Conservation (phyloP, 2,113 vertebrate species). For the Bos javanicus region DNA sequence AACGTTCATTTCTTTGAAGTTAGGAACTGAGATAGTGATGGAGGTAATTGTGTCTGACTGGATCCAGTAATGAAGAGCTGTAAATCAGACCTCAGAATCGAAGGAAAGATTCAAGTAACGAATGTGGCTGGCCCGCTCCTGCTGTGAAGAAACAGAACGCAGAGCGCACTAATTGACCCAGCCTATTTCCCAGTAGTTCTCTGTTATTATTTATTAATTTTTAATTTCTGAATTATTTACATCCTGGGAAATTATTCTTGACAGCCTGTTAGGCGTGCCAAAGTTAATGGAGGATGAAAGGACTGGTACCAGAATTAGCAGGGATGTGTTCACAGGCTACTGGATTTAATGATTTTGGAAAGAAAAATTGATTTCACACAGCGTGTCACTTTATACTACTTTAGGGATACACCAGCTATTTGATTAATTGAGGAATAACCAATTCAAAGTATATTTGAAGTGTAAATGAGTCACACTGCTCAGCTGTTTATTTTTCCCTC, state of each 20-base stretch:
- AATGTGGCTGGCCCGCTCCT: conserved; percentile 83
- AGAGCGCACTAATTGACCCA: conserved; percentile 94
- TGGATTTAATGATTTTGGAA: conserved; percentile 90
- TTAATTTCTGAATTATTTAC: conserved; percentile 99
- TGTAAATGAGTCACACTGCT: conserved; percentile 86
- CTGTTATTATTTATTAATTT: conserved; percentile 99
- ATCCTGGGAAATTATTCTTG: conserved; percentile 88
- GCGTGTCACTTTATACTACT: conserved; percentile 89
- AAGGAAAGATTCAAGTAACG: conserved; percentile 86
- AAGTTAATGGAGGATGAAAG: conserved; percentile 92
- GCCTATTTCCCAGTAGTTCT: conserved; percentile 89
- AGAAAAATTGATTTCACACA: conserved; percentile 90
- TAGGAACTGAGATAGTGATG: conserved; percentile 84
- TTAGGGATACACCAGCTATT: conserved; percentile 88
- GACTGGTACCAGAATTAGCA: conserved; percentile 83
- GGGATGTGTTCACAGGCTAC: conserved; percentile 83
- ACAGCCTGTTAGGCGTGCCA: conserved; percentile 87
- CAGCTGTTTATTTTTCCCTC: conserved; percentile 83
- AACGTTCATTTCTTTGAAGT: conserved; percentile 95
- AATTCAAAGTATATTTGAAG: conserved; percentile 88
- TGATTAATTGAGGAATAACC: conserved; percentile 89
- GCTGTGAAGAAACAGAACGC: conserved; percentile 90
- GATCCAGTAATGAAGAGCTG: conserved; percentile 92
- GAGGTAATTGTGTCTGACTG: conserved; percentile 96
- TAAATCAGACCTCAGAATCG: conserved; percentile 87